Base-by-base conservation (phyloP, 2,113 vertebrate species). In the Myodes glareolus region DNA sequence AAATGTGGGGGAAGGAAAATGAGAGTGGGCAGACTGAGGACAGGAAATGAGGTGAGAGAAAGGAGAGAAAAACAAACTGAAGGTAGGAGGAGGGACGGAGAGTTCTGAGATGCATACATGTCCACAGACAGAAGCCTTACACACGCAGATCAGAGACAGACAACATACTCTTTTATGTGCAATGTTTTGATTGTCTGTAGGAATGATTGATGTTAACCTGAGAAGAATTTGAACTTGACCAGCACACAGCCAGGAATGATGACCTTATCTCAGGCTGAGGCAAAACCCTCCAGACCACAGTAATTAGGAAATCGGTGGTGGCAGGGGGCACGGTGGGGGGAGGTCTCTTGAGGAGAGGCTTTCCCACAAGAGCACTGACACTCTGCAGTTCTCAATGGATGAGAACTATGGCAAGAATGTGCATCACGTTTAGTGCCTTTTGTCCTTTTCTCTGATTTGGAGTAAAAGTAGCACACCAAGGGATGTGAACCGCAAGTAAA, bases 341-440 rank as follows among this genome's bases (percentile, higher is more conserved):
- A 73, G 50, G 87, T 87, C 93, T 98, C 97, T 92, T 2, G 96
- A 97, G 29, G 4, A 92, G 78, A 58, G n/a, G 55, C 85, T 96
- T 93, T 90, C 96, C 94, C 73, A 97, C 77, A 97, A 96, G 94
- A 87, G 94, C 76, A 90, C 31, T 90, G 77, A 4, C 7, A 3
- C 67, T 96, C 97, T 47, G 33, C 78, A 16, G 91, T 52, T 96
- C 92, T 91, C 67, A 92, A n/a, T 92, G 90, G 27, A 50, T 3
- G 27, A 81, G 78, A 98, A 98, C 75, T 95, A 97, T 91, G 96
- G 81, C 84, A 97, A 81, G 33, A 2, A 88, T 96, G 96, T 95
- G n/a, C 94, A 29, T 94, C 94, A 95, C 82, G 1, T 5, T 92
- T 77, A 50, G 42, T 2, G 3, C 95, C 75, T 42, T 95, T 91